Evolutionary conservation across 2,113 vertebrate genomes (phyloP).

Genomic region (Gavia stellata): DNA sequence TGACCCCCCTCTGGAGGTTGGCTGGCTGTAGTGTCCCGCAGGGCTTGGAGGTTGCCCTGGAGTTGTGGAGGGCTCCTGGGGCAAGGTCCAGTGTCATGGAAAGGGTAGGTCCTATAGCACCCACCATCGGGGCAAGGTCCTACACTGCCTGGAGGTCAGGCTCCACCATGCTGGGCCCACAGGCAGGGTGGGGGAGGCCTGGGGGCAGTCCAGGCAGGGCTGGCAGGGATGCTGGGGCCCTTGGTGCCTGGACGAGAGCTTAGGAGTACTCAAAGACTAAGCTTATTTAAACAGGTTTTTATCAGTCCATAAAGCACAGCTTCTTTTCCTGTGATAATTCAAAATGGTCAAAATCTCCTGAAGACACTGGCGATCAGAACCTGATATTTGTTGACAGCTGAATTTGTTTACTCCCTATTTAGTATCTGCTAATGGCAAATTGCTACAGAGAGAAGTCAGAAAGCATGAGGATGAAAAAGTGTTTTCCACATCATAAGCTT

Average conservation of each 20-base stretch:
- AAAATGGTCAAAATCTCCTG: not conserved
- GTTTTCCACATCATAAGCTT: not conserved
- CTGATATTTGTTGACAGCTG: not conserved
- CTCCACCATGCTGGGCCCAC: not conserved
- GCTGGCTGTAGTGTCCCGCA: not conserved
- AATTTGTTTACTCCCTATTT: not conserved
- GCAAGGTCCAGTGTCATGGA: not conserved
- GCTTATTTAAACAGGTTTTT: not conserved
- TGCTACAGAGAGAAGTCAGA: not conserved
- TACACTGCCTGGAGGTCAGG: accelerated
- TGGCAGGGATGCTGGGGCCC: not conserved
- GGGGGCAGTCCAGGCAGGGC: not conserved
- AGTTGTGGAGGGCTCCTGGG: not conserved
- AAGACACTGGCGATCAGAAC: not conserved
- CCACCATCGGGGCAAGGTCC: not conserved
- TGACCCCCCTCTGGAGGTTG: accelerated
- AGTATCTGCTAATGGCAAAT: not conserved
- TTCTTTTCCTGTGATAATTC: not conserved
- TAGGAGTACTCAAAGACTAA: not conserved
- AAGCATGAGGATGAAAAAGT: not conserved
- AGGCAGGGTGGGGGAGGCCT: not conserved
- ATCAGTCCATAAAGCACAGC: not conserved
- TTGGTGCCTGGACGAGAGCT: not conserved
- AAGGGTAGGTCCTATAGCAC: not conserved
- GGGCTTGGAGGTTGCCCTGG: not conserved